Percentiles rank a stretch among this genome's conserved stretches.
phyloP scores from a whole-genome alignment of 2,113 vertebrate species.

The Xiphophorus maculatus region DNA sequence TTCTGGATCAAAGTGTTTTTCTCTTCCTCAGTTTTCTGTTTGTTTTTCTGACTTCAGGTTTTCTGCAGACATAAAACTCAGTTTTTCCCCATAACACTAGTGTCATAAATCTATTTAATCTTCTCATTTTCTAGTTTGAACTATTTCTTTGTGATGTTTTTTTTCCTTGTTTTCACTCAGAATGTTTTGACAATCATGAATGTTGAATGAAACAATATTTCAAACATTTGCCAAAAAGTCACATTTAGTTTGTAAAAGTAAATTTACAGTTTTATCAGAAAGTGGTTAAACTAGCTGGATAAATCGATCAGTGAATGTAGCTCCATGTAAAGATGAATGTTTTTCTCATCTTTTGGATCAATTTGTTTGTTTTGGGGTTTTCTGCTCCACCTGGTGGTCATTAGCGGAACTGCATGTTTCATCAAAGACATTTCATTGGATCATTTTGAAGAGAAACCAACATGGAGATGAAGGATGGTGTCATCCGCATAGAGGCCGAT shows the following conservation, averaged over 20 bases:
- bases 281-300: no score
- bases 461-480: neutral
- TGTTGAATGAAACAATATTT: neutral
- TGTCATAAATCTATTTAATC: neutral
- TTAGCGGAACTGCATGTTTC: neutral
- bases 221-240: neutral
- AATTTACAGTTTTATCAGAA: no score
- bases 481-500: neutral
- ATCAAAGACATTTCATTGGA: neutral
- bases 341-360: no score
- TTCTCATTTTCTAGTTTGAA: neutral
- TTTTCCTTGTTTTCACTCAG: no score
- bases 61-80: neutral
- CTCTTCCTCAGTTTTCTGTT: no score
- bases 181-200: neutral
- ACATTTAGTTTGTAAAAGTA: neutral
- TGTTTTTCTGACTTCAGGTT: no score
- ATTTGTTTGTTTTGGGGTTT: neutral
- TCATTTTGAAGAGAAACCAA: neutral
- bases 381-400: neutral
- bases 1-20: no score
- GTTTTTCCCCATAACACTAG: neutral
- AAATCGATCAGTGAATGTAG: neutral
- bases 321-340: no score
- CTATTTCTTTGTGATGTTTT: no score